These are phyloP conservation scores for Pelobates cultripes DNA, from an alignment of 2,797 vertebrate genomes.

Conservation along the genomic window DNA sequence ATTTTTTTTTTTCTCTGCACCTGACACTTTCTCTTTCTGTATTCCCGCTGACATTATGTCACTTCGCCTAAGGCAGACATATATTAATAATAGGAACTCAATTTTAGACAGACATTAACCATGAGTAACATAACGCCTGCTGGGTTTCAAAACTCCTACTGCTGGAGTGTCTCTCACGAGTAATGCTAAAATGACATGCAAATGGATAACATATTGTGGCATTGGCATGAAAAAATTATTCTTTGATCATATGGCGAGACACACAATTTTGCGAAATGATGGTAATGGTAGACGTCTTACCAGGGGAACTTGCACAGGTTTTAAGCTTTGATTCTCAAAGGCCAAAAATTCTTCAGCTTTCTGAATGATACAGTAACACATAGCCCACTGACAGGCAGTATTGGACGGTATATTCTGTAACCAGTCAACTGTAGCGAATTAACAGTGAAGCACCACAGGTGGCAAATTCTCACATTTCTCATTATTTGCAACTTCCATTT, in stretches of 20 bases:
- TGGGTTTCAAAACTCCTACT: neutral
- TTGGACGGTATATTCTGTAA: no score
- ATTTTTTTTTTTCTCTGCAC: constrained; percentile 16
- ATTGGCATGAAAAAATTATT: neutral
- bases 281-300: neutral
- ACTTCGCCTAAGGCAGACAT: constrained; percentile 6
- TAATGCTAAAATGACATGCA: neutral
- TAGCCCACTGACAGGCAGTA: no score
- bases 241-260: neutral
- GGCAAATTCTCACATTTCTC: no score
- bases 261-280: neutral
- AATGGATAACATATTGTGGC: neutral
- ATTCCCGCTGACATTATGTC: constrained; percentile 2
- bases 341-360: no score
- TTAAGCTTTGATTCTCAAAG: no score
- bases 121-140: neutral
- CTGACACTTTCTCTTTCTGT: constrained; percentile 25
- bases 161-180: neutral
- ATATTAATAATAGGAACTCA: neutral
- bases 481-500: no score
- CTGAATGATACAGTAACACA: no score
- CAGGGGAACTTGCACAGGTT: no score
- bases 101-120: constrained; percentile 2
- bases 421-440: no score
- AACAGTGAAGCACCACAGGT: no score